These are phyloP conservation scores for Chesias legatella DNA, from an alignment of 2,888 invertebrate genomes.

Conservation along the genomic window DNA sequence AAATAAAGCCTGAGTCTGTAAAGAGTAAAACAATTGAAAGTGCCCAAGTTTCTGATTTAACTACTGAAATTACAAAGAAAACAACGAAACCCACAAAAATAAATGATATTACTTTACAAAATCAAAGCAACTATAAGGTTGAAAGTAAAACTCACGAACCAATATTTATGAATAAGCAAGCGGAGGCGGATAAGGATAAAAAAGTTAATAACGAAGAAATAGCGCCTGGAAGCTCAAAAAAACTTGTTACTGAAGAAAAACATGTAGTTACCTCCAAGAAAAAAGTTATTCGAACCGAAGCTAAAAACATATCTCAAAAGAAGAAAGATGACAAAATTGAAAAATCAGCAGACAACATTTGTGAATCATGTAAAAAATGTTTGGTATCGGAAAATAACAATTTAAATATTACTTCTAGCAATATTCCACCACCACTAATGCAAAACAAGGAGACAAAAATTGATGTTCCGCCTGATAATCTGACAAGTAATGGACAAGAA, in stretches of 20 bases:
- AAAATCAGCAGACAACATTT: conserved; percentile 8
- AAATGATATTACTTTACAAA: neutral
- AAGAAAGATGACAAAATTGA: conserved; percentile 2
- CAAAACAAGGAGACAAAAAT: conserved; percentile 4
- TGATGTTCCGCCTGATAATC: conserved; percentile 1
- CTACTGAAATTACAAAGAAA: no score
- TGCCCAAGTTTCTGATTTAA: neutral
- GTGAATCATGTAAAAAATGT: conserved; percentile 17
- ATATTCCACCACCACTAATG: neutral
- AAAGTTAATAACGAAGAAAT: conserved; percentile 3
- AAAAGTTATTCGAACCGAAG: conserved; percentile 3
- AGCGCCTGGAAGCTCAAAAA: neutral
- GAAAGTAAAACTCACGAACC: conserved; percentile 1
- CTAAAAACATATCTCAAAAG: conserved; percentile 3
- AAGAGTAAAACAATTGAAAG: no score
- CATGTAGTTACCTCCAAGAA: conserved; percentile 2
- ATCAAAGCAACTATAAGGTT: conserved; percentile 5
- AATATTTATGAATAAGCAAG: conserved; percentile 1
- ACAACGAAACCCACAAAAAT: no score
- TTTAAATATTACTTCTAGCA: neutral
- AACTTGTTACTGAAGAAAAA: neutral
- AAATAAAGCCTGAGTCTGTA: neutral
- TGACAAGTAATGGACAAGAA: conserved; percentile 2
- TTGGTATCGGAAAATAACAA: conserved; percentile 3
- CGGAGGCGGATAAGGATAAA: neutral